A percentile compares a stretch with the other conserved stretches of the same genome.
Conservation (phyloP, 2,797 vertebrate species). For the Sebastiscus tertius region DNA sequence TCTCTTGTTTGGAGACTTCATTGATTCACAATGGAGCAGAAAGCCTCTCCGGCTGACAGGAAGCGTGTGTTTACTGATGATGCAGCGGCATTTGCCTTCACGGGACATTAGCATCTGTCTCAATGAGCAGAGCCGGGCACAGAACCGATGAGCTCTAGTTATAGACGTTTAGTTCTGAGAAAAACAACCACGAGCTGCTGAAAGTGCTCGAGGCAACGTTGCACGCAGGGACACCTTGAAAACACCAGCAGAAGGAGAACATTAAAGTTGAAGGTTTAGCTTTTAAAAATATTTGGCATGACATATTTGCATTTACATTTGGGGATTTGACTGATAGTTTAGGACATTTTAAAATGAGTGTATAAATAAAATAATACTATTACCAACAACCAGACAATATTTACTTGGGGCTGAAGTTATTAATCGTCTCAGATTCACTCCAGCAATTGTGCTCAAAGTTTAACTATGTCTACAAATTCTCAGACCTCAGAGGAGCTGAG, state of each 20-base stretch:
- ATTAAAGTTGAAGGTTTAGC: conserved; percentile 11
- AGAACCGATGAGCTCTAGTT: conserved; percentile 64
- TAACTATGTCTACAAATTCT: not conserved
- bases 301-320: conserved; percentile 7
- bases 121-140: conserved; percentile 49
- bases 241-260: conserved; percentile 3
- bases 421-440: not conserved
- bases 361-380: not conserved
- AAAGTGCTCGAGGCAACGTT: conserved; percentile 7
- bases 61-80: conserved; percentile 75
- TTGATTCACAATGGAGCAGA: conserved; percentile 64
- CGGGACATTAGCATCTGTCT: conserved; percentile 76
- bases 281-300: not conserved
- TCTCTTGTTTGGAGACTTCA: conserved; percentile 67
- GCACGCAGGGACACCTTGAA: conserved; percentile 2
- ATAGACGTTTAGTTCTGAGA: conserved; percentile 54
- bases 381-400: not conserved
- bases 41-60: conserved; percentile 58
- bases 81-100: conserved; percentile 72
- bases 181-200: conserved; percentile 40
- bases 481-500: not conserved
- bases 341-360: not conserved
- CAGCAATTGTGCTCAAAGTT: not conserved
- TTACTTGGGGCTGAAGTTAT: not conserved
- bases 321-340: not conserved